Evolutionary conservation across 2,797 vertebrate genomes (phyloP).

Genomic region (Periparus ater): DNA sequence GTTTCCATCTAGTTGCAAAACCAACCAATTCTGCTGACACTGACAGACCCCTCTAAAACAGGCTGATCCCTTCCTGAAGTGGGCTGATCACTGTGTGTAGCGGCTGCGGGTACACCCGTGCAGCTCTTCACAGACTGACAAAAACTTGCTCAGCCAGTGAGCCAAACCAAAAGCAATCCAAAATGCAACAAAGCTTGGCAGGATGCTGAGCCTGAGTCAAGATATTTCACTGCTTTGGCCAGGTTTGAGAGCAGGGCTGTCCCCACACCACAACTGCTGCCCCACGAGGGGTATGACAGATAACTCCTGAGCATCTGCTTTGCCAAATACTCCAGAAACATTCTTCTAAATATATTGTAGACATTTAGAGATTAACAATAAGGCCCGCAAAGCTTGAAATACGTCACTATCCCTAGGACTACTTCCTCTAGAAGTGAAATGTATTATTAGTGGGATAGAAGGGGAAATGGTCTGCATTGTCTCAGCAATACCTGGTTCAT

Average conservation of each 20-base stretch:
- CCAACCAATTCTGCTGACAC: background rate
- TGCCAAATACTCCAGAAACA: background rate
- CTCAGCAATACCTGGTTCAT: constrained; percentile 55
- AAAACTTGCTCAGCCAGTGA: background rate
- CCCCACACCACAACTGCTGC: background rate
- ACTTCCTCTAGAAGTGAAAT: constrained; percentile 38
- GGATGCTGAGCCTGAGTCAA: background rate
- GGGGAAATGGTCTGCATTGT: constrained; percentile 47
- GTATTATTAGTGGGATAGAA: background rate
- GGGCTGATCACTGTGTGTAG: background rate
- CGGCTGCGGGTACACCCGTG: background rate
- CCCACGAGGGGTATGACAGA: fast-evolving
- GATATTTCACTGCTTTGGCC: background rate
- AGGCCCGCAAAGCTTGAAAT: background rate
- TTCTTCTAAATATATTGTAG: background rate
- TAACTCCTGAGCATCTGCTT: fast-evolving
- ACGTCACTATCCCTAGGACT: constrained; percentile 22
- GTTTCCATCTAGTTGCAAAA: background rate
- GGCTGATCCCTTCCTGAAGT: background rate
- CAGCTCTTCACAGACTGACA: background rate
- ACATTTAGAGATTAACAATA: constrained; percentile 1
- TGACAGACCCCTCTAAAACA: background rate
- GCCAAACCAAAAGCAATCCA: background rate
- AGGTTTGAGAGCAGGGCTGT: background rate
- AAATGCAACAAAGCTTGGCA: background rate